Conservation (phyloP, 2,797 vertebrate species). For the Mus spretus region DNA sequence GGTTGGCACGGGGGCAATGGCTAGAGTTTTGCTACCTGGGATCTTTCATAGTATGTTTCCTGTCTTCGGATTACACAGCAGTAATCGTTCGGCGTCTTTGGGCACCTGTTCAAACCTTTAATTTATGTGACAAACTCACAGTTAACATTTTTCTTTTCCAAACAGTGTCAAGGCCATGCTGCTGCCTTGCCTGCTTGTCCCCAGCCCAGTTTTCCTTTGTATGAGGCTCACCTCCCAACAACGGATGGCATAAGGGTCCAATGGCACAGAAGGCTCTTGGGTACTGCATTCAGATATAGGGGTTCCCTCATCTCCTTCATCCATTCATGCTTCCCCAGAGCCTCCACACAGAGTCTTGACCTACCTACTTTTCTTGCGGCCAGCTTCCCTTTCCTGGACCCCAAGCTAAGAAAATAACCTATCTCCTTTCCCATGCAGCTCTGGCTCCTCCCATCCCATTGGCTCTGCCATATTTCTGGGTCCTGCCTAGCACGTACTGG, state of each 20-base stretch:
- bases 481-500: background rate
- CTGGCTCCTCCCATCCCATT: background rate
- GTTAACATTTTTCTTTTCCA: slow-evolving; percentile 19
- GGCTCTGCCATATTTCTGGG: background rate
- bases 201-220: background rate
- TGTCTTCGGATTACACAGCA: background rate
- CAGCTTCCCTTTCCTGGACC: background rate
- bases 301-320: background rate
- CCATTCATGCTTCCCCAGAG: background rate
- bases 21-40: slow-evolving; percentile 23
- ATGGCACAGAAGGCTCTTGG: background rate
- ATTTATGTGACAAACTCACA: slow-evolving; percentile 41
- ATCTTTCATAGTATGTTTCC: background rate
- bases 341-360: background rate
- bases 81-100: background rate
- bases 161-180: background rate
- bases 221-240: background rate
- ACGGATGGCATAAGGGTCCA: background rate
- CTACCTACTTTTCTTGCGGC: background rate
- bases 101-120: slow-evolving; percentile 45
- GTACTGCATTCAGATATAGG: background rate
- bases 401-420: background rate
- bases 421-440: background rate
- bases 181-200: background rate
- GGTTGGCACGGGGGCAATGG: background rate